Conservation (phyloP, 2,113 vertebrate species). For the Nerophis ophidion region DNA sequence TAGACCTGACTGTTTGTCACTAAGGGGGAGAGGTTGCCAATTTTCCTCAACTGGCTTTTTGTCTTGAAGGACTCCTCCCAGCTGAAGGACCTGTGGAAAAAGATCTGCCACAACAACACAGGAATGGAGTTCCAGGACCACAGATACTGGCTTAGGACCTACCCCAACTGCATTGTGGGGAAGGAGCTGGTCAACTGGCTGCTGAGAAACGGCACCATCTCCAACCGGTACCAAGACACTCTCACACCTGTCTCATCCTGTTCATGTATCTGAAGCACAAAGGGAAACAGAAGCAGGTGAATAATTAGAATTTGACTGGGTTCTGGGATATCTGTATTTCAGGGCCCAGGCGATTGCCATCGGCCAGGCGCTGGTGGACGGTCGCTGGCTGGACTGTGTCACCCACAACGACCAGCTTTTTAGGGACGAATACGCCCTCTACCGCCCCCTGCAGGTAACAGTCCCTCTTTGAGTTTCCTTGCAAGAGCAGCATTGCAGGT, state of each 20-base stretch:
- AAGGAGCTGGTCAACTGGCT: slow-evolving; percentile 98
- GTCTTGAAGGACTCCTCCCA: slow-evolving; percentile 88
- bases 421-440: slow-evolving; percentile 94
- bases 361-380: slow-evolving; percentile 92
- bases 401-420: slow-evolving; percentile 96
- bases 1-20: neutral
- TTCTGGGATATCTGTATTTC: slow-evolving; percentile 9
- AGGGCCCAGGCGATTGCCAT: slow-evolving; percentile 96
- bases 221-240: slow-evolving; percentile 74
- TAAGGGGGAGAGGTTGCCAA: neutral
- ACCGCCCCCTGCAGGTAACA: slow-evolving; percentile 88
- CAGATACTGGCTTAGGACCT: slow-evolving; percentile 93
- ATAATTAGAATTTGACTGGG: no score
- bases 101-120: slow-evolving; percentile 92
- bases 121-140: slow-evolving; percentile 99
- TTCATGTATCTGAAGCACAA: no score
- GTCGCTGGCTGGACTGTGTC: slow-evolving; percentile 94
- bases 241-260: no score
- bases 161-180: slow-evolving; percentile 97
- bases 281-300: no score
- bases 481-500: neutral
- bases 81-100: slow-evolving; percentile 96
- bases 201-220: slow-evolving; percentile 90
- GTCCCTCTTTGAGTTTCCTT: neutral
- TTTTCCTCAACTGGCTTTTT: neutral